Conservation (phyloP, 2,113 vertebrate genomes). For the Nettapus auritus region DNA sequence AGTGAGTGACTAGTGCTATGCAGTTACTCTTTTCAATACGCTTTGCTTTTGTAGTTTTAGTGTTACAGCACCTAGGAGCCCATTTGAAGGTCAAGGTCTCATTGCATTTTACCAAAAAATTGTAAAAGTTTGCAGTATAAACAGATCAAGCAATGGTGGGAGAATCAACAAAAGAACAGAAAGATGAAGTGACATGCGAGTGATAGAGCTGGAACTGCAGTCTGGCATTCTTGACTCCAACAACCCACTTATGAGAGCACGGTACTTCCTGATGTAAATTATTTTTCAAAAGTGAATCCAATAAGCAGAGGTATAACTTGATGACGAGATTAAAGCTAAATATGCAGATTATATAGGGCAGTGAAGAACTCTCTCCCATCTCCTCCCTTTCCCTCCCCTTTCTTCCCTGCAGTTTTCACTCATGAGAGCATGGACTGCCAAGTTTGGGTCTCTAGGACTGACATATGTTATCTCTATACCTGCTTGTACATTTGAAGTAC, state of each 20-base stretch:
- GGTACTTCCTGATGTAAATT: neutral
- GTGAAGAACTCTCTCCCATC: neutral
- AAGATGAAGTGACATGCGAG: neutral
- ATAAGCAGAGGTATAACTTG: neutral
- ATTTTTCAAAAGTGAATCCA: neutral
- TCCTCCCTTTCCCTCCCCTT: neutral
- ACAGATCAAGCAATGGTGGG: conserved; percentile 27
- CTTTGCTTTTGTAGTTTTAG: neutral
- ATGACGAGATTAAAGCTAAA: conserved; percentile 15
- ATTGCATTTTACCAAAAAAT: neutral
- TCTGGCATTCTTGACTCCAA: neutral
- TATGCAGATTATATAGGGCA: neutral
- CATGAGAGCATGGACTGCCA: neutral
- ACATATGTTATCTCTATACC: conserved; percentile 32
- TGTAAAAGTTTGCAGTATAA: neutral
- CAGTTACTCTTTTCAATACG: neutral
- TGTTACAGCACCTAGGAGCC: neutral
- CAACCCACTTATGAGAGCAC: neutral
- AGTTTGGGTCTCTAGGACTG: conserved; percentile 11
- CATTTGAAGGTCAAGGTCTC: conserved; percentile 2
- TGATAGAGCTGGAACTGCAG: neutral
- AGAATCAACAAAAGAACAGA: conserved; percentile 15
- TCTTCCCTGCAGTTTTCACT: neutral
- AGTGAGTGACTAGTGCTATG: neutral
- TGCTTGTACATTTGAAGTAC: conserved; percentile 42